Evolutionary conservation across 2,113 vertebrate genomes (phyloP).

Genomic region (Cyanoramphus novaezelandiae): DNA sequence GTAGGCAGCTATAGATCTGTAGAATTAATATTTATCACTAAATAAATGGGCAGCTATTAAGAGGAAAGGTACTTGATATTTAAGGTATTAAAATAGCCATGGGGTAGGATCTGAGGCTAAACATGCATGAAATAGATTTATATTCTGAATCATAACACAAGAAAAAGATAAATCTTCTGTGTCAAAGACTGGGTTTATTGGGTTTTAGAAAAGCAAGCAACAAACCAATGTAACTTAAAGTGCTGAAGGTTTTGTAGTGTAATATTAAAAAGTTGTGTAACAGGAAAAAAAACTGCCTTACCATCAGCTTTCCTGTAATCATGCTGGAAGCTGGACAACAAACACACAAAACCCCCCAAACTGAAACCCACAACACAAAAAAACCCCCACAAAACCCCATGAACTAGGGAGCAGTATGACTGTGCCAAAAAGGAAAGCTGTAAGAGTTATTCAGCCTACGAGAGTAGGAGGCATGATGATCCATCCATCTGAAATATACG

Average conservation of each 20-base stretch:
- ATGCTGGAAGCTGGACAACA: background rate
- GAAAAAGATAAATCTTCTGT: background rate
- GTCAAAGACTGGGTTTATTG: background rate
- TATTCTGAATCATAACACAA: background rate
- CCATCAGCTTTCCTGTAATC: background rate
- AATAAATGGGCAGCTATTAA: background rate
- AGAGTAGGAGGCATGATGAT: background rate
- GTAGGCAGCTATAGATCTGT: background rate
- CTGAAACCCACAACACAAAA: background rate
- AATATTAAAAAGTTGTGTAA: background rate
- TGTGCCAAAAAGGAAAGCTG: background rate
- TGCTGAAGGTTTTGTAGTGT: background rate
- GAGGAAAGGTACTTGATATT: background rate
- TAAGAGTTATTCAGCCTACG: background rate
- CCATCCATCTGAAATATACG: background rate
- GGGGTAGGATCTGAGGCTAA: background rate
- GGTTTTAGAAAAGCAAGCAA: background rate
- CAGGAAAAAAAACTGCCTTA: background rate
- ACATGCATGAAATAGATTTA: background rate
- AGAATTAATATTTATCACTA: background rate
- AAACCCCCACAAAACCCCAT: background rate
- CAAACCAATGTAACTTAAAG: background rate
- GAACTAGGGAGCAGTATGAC: background rate
- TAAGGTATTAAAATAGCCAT: background rate
- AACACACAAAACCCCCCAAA: background rate